Conservation (phyloP, 2,888 invertebrate genomes). For the Dryococelus australis region DNA sequence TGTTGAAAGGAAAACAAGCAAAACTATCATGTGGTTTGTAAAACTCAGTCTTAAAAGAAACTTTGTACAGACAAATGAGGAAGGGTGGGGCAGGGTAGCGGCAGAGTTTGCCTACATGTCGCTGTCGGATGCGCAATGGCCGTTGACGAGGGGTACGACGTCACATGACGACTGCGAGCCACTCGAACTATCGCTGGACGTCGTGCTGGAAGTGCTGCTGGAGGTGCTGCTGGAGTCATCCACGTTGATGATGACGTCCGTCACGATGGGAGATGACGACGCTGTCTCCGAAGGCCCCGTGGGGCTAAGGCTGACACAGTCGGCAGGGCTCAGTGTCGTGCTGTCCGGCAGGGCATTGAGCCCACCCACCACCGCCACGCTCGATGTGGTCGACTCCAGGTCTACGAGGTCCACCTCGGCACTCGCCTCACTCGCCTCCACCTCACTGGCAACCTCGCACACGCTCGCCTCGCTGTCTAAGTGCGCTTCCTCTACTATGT, state of each 20-base stretch:
- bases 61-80: too few species aligned
- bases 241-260: neutral
- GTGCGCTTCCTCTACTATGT: neutral
- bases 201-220: neutral
- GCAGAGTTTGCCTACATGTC: neutral
- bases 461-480: neutral
- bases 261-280: neutral
- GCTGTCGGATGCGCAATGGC: neutral
- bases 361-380: neutral
- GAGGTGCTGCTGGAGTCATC: neutral
- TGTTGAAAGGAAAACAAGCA: neutral
- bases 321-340: neutral
- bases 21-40: neutral
- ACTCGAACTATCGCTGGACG: neutral
- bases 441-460: neutral
- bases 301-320: neutral
- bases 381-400: neutral
- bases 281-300: neutral
- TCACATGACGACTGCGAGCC: neutral
- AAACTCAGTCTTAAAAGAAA: neutral
- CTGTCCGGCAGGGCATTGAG: neutral
- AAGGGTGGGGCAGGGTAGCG: neutral
- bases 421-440: neutral
- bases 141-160: neutral
- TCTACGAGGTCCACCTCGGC: neutral